phyloP scores from a whole-genome alignment of 1,140 invertebrate species.

The Myzus persicae region DNA sequence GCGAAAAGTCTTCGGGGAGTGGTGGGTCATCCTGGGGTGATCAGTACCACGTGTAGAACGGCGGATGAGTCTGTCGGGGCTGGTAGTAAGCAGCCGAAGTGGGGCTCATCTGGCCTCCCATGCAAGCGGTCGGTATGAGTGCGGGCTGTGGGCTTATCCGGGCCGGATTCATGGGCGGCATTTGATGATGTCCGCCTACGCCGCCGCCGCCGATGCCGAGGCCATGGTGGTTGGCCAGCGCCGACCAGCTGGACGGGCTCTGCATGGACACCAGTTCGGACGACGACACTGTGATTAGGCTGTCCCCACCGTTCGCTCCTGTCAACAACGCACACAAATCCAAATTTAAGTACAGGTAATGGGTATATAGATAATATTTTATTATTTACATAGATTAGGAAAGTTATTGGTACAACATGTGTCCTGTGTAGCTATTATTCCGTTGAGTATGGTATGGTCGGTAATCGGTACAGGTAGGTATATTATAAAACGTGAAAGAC shows the following conservation, averaged over 20 bases:
- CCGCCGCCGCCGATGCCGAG: not conserved
- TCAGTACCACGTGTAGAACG: slow-evolving; percentile 62
- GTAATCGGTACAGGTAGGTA: no score
- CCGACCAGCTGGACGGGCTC: slow-evolving; percentile 60
- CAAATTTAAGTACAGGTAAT: not conserved
- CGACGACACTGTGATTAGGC: slow-evolving; percentile 57
- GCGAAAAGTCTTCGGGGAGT: not conserved
- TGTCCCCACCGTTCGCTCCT: slow-evolving; percentile 55
- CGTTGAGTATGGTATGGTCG: no score
- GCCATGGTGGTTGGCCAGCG: slow-evolving; percentile 56
- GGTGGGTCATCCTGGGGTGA: not conserved
- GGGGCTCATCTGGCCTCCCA: slow-evolving; percentile 59
- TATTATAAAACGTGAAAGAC: not conserved
- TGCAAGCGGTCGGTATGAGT: slow-evolving; percentile 53
- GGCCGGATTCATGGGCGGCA: slow-evolving; percentile 59
- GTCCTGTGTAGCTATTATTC: no score
- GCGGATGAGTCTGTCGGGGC: slow-evolving; percentile 60
- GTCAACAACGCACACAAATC: not conserved
- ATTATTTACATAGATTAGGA: no score
- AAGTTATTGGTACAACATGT: no score
- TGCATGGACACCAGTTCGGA: slow-evolving; percentile 61
- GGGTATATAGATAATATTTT: no score
- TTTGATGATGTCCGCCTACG: slow-evolving; percentile 45
- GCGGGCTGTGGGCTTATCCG: slow-evolving; percentile 58
- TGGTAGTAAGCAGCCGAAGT: slow-evolving; percentile 60